These are phyloP conservation scores for Pollachius pollachius DNA, from an alignment of 2,113 vertebrate species.

Conservation along the genomic window DNA sequence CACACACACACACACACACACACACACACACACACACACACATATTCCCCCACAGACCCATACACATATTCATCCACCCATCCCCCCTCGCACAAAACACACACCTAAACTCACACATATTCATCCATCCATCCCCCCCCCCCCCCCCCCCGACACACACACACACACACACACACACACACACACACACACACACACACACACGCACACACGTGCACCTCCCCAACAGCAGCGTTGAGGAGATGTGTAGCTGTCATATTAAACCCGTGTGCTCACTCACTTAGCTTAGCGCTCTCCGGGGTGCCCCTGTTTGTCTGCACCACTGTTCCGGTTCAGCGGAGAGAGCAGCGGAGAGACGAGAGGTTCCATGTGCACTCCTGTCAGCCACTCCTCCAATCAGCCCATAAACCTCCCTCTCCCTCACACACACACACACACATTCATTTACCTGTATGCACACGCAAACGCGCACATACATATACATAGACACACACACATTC, in stretches of 20 bases:
- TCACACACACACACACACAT: conserved; percentile 6
- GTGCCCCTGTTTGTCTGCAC: conserved; percentile 71
- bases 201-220: conserved; percentile 20
- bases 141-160: conserved; percentile 11
- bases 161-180: conserved; percentile 30
- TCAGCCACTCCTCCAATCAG: conserved; percentile 66
- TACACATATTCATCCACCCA: neutral
- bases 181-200: conserved; percentile 27
- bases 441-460: conserved; percentile 10
- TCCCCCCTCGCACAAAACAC: neutral
- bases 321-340: conserved; percentile 72
- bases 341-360: conserved; percentile 68
- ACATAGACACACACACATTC: conserved; percentile 13
- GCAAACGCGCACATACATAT: neutral
- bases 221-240: conserved; percentile 38
- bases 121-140: conserved; percentile 6
- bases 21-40: no score
- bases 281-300: conserved; percentile 62
- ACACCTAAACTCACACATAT: neutral
- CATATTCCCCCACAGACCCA: neutral
- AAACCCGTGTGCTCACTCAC: conserved; percentile 68
- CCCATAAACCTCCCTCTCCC: conserved; percentile 46
- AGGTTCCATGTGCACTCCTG: conserved; percentile 66
- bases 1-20: no score
- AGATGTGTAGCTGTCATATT: conserved; percentile 71